A percentile compares a stretch with the other conserved stretches of the same genome.
Evolutionary conservation across 1,140 invertebrate genomes (phyloP).

Genomic region (Scaptodrosophila lebanonensis): DNA sequence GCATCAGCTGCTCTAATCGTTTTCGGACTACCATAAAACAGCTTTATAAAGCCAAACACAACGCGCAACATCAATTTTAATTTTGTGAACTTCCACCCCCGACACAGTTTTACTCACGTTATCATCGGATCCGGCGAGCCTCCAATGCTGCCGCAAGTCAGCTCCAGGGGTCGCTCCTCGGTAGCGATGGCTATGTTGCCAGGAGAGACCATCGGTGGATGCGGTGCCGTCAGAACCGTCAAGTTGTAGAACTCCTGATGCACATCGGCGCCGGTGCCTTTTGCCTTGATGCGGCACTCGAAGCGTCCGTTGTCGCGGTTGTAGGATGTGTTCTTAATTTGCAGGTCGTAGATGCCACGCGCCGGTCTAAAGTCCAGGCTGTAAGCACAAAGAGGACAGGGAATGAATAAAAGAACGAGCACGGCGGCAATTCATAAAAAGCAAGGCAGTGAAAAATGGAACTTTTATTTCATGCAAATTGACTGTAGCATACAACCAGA

Average conservation of each 20-base stretch:
- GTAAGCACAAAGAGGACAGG: conserved; percentile 48
- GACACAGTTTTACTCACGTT: too few relatives aligned
- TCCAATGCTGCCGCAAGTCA: conserved; percentile 89
- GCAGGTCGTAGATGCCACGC: conserved; percentile 91
- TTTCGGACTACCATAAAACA: conserved; percentile 18
- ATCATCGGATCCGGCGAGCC: conserved; percentile 93
- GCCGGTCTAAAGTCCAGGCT: conserved; percentile 86
- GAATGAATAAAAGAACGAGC: background rate
- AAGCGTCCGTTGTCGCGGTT: conserved; percentile 94
- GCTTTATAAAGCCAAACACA: background rate
- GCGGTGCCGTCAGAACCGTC: conserved; percentile 91
- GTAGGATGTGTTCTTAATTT: conserved; percentile 91
- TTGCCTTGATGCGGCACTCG: conserved; percentile 91
- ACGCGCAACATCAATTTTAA: conserved; percentile 19
- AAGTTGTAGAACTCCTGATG: conserved; percentile 90
- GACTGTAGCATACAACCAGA: conserved; percentile 23
- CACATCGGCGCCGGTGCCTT: conserved; percentile 88
- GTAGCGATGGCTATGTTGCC: conserved; percentile 84
- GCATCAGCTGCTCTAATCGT: conserved; percentile 25
- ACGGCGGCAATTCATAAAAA: conserved; percentile 44
- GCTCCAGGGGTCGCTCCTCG: conserved; percentile 86
- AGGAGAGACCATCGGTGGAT: conserved; percentile 86
- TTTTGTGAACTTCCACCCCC: conserved; percentile 15
- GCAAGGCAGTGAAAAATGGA: background rate
- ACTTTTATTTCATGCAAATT: conserved; percentile 62